Base-by-base conservation (phyloP, 2,113 vertebrate species). In the Tylochromis polylepis region DNA sequence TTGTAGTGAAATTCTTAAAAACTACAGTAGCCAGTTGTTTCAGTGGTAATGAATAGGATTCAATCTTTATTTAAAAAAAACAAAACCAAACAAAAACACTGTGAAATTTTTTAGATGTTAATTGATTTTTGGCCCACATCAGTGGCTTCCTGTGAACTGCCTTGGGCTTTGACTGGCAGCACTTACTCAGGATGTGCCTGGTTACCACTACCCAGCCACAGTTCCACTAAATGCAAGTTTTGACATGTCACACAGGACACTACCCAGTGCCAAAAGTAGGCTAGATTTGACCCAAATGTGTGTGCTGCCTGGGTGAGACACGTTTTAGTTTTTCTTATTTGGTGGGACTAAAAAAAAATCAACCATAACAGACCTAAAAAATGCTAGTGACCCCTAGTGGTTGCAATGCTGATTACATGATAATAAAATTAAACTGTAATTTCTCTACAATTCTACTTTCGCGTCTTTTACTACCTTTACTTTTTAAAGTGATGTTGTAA, bases 181-280 rank as follows among this genome's bases (percentile, higher is more conserved):
- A 12, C 16, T 77, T 51, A 77, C 27, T 77, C 46, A 51, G 70
- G 70, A 51, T 20, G 70, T 29, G 2, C 3, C 70, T 75, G 70
- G 24, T 75, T 75, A 75, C 70, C 1, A 49, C 9, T 49, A 75
- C 24, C 27, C 41, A 49, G 22, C 41, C 24, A 75, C 67, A 75
- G 14, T 75, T 75, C 15, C 67, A 0, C 70, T 4, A 14, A 51
- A 46, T 46, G 65, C 65, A 27, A 31, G 46, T 77, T 77, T 53
- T 77, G 3, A 51, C 60, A 65, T 38, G 0, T 16, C 46, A 77
- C 72, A 53, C 9, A 49, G 22, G 49, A 75, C 72, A 53, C 0
- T 51, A 11, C 11, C 72, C 72, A 77, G 72, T 51, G 9, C 72
- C 9, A 77, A 51, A 77, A 51, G 16, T 0, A 29, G 24, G 22